phyloP scores from a whole-genome alignment of 1,140 invertebrate species.

The Trichonephila clavata region DNA sequence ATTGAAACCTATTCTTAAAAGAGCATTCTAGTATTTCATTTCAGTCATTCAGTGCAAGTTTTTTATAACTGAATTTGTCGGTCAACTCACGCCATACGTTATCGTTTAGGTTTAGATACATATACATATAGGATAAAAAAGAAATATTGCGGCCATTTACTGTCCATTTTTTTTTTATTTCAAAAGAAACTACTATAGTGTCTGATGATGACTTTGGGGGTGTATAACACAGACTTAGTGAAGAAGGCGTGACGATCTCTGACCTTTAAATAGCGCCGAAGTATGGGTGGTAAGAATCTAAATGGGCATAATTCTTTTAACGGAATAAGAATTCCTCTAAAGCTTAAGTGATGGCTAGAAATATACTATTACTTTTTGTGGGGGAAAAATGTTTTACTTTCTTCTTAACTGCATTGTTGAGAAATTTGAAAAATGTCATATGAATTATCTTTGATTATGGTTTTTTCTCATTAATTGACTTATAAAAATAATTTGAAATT shows the following conservation, averaged over 20 bases:
- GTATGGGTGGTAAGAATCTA: constrained; percentile 11
- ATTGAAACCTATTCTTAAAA: too few relatives aligned
- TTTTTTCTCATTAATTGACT: too few relatives aligned
- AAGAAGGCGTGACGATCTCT: constrained; percentile 15
- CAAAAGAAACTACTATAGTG: not conserved
- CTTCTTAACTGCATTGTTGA: too few relatives aligned
- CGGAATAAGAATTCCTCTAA: not conserved
- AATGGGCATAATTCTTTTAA: constrained; percentile 11
- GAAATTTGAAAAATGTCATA: too few relatives aligned
- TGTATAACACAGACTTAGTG: not conserved
- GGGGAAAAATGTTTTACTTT: too few relatives aligned
- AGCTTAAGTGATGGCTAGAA: not conserved
- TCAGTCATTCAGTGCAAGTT: not conserved
- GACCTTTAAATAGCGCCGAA: not conserved
- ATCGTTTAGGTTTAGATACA: not conserved
- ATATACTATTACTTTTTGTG: too few relatives aligned
- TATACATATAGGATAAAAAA: not conserved
- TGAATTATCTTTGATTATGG: too few relatives aligned
- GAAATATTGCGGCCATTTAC: not conserved
- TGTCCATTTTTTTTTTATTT: not conserved
- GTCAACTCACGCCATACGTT: not conserved
- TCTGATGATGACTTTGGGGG: not conserved
- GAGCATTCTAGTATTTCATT: too few relatives aligned
- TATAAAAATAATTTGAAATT: too few relatives aligned
- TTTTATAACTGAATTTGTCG: not conserved